Base-by-base conservation (phyloP, 2,113 vertebrate species). In the Procapra przewalskii region DNA sequence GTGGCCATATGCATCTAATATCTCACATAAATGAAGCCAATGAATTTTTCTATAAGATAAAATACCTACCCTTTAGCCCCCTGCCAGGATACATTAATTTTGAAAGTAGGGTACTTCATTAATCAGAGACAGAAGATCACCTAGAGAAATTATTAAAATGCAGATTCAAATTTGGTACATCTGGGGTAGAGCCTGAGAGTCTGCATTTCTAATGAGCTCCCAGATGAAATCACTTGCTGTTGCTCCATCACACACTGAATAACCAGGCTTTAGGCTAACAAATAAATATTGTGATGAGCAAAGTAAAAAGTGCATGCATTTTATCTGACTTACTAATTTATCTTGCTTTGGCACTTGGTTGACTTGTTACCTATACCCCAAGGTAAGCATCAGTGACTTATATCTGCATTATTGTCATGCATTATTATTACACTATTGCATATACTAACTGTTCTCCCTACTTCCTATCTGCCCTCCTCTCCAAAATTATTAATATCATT, bases 71-170 rank as follows among this genome's bases (percentile, higher is more conserved):
- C 36, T 36, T 27, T 55, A 54, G 21, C 81, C 81, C 33, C 25
- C 25, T 10, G 3, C 29, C 19, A 83, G 27, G 62, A 25, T n/a
- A 15, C 12, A 86, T 90, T 93, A 67, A 88, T 86, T 91, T 94
- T 83, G 33, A 95, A 96, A 97, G 88, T 82, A 88, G n/a, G n/a
- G 11, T 9, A 11, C 75, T 92, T 94, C 50, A 36, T 80, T 93
- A 97, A 95, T 83, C 33, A 93, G 55, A 87, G 40, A 75, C 11
- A 71, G 15, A 85, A 23, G 55, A 82, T 50, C 52, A 81, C 11
- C 19, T n/a, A 57, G 40, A 82, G 50, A 92, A 94, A 55, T 85
- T 90, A 87, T 80, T 75, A 88, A 96, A 91, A 75, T 79, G 43
- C 43, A 88, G 40, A 52, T 60, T 96, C 31, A 67, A 25, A 29